These are phyloP conservation scores for Hafferia zeledoni DNA, from an alignment of 2,797 vertebrate species.

Conservation along the genomic window DNA sequence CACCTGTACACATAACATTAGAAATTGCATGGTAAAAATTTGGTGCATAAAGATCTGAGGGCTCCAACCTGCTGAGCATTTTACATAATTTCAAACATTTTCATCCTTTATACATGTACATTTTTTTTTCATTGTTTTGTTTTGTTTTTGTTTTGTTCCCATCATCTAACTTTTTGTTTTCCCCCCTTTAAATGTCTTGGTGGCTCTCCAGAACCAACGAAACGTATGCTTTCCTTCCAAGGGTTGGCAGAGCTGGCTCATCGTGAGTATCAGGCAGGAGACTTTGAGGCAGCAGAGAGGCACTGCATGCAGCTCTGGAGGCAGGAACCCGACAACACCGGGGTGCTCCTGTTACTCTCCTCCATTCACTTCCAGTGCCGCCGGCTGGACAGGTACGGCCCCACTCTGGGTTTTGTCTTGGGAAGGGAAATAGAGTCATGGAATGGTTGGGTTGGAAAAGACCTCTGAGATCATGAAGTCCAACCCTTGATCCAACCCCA, in stretches of 20 bases:
- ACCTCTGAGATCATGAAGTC: no score
- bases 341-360: slow-evolving; percentile 94
- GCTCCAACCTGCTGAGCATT: slow-evolving; percentile 21
- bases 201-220: slow-evolving; percentile 98
- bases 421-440: neutral
- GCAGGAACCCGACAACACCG: slow-evolving; percentile 99
- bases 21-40: neutral
- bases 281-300: slow-evolving; percentile 98
- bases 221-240: slow-evolving; percentile 99
- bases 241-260: slow-evolving; percentile 99
- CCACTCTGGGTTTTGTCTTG: neutral
- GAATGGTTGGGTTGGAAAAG: no score
- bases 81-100: slow-evolving; percentile 62
- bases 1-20: neutral
- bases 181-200: slow-evolving; percentile 93
- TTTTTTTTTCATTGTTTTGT: slow-evolving; percentile 13
- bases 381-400: slow-evolving; percentile 95
- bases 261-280: slow-evolving; percentile 98
- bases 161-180: slow-evolving; percentile 96
- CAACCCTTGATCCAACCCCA: no score
- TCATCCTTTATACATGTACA: slow-evolving; percentile 69
- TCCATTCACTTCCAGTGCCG: slow-evolving; percentile 99
- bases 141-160: slow-evolving; percentile 79
- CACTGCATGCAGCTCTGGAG: slow-evolving; percentile 99
- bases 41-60: neutral